Conservation (phyloP, 1,140 invertebrate genomes). For the Papilio glaucus region DNA sequence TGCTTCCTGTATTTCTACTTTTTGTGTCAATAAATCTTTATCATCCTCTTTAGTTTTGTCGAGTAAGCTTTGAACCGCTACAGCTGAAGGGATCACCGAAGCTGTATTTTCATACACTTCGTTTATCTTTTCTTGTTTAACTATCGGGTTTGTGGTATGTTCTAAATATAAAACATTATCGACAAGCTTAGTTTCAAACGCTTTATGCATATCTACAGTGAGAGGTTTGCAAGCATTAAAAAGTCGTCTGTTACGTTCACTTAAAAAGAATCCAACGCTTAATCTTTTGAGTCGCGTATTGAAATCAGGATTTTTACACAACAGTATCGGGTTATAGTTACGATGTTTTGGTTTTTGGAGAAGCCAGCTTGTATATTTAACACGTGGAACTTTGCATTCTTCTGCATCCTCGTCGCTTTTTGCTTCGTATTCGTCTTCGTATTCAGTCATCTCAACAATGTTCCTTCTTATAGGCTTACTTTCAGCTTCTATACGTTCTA, state of each 20-base stretch:
- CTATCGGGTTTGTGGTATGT: constrained; percentile 22
- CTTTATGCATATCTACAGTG: constrained; percentile 70
- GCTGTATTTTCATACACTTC: constrained; percentile 26
- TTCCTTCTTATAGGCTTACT: constrained; percentile 51
- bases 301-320: constrained; percentile 79
- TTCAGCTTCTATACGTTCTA: constrained; percentile 54
- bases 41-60: constrained; percentile 42
- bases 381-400: constrained; percentile 33
- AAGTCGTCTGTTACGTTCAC: constrained; percentile 57
- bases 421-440: background rate
- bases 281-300: constrained; percentile 72
- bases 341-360: constrained; percentile 69
- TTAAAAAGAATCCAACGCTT: constrained; percentile 62
- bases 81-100: constrained; percentile 48
- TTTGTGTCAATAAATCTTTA: constrained; percentile 24
- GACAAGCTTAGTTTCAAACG: constrained; percentile 66
- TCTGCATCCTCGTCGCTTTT: constrained; percentile 17
- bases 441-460: background rate
- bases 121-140: constrained; percentile 4
- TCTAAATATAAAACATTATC: constrained; percentile 58
- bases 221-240: constrained; percentile 66
- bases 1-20: constrained; percentile 1
- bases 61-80: constrained; percentile 52
- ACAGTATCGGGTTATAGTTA: constrained; percentile 65
- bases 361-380: constrained; percentile 60